A percentile compares a stretch with the other conserved stretches of the same genome.
Conservation (phyloP, 2,797 vertebrate genomes). For the Centropyge bicolor region DNA sequence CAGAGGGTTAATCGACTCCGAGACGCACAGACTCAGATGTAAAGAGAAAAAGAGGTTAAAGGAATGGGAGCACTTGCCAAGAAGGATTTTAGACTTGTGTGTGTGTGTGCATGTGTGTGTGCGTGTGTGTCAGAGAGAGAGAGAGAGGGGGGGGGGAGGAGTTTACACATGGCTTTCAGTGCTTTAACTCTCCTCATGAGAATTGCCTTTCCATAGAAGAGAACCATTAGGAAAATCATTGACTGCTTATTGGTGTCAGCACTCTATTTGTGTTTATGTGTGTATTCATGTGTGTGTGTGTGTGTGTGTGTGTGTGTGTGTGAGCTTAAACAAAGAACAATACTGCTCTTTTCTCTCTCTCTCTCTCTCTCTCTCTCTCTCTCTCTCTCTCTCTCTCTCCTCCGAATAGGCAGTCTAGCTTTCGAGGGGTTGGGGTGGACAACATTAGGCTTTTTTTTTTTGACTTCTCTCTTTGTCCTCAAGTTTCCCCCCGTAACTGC, state of each 20-base stretch:
- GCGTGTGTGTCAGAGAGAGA: background rate
- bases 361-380: slow-evolving; percentile 27
- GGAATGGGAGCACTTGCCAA: slow-evolving; percentile 45
- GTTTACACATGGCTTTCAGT: slow-evolving; percentile 62
- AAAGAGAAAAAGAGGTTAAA: slow-evolving; percentile 52
- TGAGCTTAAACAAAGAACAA: slow-evolving; percentile 74
- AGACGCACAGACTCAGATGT: slow-evolving; percentile 45
- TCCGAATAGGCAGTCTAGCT: slow-evolving; percentile 31
- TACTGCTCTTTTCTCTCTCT: slow-evolving; percentile 57
- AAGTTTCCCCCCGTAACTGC: slow-evolving; percentile 40
- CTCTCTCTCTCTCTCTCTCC: slow-evolving; percentile 20
- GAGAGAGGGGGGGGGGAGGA: background rate
- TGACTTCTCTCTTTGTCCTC: slow-evolving; percentile 58
- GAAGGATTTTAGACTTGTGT: slow-evolving; percentile 37
- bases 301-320: slow-evolving; percentile 19
- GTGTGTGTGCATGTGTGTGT: background rate
- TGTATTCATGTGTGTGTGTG: slow-evolving; percentile 17
- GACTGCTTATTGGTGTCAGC: slow-evolving; percentile 77
- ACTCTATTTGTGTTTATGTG: slow-evolving; percentile 57
- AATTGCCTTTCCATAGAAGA: slow-evolving; percentile 70
- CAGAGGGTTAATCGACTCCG: slow-evolving; percentile 37
- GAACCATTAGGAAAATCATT: slow-evolving; percentile 80
- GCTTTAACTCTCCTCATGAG: slow-evolving; percentile 77
- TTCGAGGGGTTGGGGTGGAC: background rate
- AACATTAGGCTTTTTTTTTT: slow-evolving; percentile 12